These are phyloP conservation scores for Anastatus disparis DNA, from an alignment of 1,140 invertebrate genomes.

Conservation along the genomic window DNA sequence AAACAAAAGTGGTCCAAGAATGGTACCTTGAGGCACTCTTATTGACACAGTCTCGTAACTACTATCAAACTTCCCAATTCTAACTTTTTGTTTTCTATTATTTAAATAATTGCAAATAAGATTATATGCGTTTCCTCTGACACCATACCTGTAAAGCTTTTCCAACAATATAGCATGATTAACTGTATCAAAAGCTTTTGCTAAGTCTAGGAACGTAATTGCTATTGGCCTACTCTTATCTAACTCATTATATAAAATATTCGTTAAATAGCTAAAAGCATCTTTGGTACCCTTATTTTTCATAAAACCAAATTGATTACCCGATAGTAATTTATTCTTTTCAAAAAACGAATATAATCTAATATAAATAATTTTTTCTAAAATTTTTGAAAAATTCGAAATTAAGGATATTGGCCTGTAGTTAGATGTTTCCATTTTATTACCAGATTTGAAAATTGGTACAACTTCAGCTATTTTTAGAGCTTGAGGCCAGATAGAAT, in stretches of 20 bases:
- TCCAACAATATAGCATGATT: conserved; percentile 46
- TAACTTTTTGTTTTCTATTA: conserved; percentile 47
- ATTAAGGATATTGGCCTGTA: too few species aligned
- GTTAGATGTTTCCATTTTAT: too few species aligned
- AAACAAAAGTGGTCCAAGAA: too few species aligned
- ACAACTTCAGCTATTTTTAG: too few species aligned
- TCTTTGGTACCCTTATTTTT: too few species aligned
- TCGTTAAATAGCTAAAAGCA: too few species aligned
- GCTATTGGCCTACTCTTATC: conserved; percentile 13
- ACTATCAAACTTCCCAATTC: conserved; percentile 22
- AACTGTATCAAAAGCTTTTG: too few species aligned
- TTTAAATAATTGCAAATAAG: conserved; percentile 49
- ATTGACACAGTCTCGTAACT: neutral
- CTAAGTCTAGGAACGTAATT: too few species aligned
- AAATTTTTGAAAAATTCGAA: conserved; percentile 32
- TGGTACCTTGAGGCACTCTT: conserved; percentile 40
- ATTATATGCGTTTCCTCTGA: conserved; percentile 40
- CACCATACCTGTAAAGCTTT: conserved; percentile 48
- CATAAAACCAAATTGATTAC: too few species aligned
- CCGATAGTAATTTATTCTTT: conserved; percentile 1
- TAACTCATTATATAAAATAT: conserved; percentile 2
- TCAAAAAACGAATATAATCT: too few species aligned
- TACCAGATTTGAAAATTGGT: too few species aligned
- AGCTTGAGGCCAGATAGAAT: too few species aligned
- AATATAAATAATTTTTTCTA: conserved; percentile 26